These are phyloP conservation scores for Melitaea cinxia DNA, from an alignment of 1,140 invertebrate species.

Conservation along the genomic window DNA sequence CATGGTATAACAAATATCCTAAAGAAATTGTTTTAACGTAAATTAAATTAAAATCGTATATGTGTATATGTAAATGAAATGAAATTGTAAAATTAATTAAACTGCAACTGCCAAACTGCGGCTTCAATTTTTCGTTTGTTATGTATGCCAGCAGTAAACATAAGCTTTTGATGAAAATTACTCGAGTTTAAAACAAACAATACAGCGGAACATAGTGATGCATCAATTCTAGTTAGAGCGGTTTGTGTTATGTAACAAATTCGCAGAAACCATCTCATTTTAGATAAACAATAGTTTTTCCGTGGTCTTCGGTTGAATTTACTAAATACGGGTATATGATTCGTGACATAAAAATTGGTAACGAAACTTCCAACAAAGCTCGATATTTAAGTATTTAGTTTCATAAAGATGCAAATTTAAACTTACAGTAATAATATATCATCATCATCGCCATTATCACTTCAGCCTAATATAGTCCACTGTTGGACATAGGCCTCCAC, in stretches of 20 bases:
- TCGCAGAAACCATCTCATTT: background rate
- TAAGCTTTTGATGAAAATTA: background rate
- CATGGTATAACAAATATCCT: background rate
- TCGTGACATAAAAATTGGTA: no score
- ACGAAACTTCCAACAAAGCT: no score
- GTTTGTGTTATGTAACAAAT: conserved; percentile 20
- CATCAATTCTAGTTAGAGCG: conserved; percentile 16
- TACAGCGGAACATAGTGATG: conserved; percentile 18
- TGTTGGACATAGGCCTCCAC: no score
- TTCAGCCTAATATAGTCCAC: no score
- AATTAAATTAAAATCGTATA: background rate
- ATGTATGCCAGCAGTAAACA: background rate
- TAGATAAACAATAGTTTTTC: background rate
- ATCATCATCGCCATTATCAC: no score
- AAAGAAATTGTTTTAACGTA: background rate
- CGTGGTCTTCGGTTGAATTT: background rate
- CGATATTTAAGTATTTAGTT: no score
- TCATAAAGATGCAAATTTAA: no score
- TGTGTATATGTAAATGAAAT: background rate
- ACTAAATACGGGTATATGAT: no score
- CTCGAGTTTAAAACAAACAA: conserved; percentile 20
- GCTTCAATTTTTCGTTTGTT: background rate
- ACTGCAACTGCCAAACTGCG: no score
- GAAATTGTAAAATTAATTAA: no score
- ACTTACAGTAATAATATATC: no score